Percentiles rank a stretch among this genome's conserved stretches.
These are phyloP conservation scores for Drosophila prosaltans DNA, from an alignment of 1,140 invertebrate species.

Conservation along the genomic window DNA sequence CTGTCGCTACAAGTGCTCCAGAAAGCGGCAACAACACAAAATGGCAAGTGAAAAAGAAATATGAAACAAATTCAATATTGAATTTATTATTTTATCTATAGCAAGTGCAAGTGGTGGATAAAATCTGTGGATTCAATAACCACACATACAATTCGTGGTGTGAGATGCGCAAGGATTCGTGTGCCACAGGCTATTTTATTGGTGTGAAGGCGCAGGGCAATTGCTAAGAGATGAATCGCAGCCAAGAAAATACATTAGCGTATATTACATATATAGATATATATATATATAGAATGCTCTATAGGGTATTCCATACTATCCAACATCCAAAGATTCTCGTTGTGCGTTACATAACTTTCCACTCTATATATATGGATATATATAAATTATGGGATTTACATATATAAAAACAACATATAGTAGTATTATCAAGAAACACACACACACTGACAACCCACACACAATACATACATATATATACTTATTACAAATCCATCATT, in stretches of 20 bases:
- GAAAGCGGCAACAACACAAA: slow-evolving; percentile 67
- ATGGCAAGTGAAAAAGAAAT: slow-evolving; percentile 42
- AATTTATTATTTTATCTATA: slow-evolving; percentile 2
- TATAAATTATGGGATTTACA: slow-evolving; percentile 38
- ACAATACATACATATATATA: not conserved
- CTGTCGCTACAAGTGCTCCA: slow-evolving; percentile 85
- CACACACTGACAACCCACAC: slow-evolving; percentile 16
- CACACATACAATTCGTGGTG: slow-evolving; percentile 94
- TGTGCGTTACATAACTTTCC: slow-evolving; percentile 54
- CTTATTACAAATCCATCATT: slow-evolving; percentile 45
- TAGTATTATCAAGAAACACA: slow-evolving; percentile 56
- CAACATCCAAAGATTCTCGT: slow-evolving; percentile 77
- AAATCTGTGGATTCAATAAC: slow-evolving; percentile 92
- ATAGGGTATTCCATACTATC: slow-evolving; percentile 48
- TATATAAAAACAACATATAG: slow-evolving; percentile 30
- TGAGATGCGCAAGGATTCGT: slow-evolving; percentile 93
- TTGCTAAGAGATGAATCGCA: slow-evolving; percentile 48
- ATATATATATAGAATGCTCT: slow-evolving; percentile 30
- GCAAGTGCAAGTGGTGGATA: slow-evolving; percentile 53
- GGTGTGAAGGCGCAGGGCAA: slow-evolving; percentile 89
- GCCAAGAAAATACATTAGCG: slow-evolving; percentile 25
- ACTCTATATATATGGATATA: slow-evolving; percentile 32
- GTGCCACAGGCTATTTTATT: slow-evolving; percentile 90
- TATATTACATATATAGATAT: slow-evolving; percentile 29
- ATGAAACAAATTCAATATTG: not conserved